Evolutionary conservation across 2,888 invertebrate species (phyloP).

Genomic region (Megalurothrips usitatus): DNA sequence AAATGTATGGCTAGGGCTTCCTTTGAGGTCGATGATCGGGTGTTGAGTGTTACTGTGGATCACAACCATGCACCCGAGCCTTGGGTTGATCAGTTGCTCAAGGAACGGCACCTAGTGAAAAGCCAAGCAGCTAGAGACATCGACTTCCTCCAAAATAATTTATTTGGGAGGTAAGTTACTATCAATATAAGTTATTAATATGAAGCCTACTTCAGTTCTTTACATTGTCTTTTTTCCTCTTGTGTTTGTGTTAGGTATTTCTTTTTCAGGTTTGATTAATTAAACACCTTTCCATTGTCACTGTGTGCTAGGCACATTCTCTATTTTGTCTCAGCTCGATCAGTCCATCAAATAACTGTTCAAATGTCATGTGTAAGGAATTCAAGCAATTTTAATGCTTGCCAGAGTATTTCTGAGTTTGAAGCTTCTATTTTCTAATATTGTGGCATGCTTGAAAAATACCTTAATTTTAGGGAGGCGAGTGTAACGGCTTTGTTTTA

Average conservation of each 20-base stretch:
- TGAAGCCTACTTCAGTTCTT: not conserved
- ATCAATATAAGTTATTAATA: not conserved
- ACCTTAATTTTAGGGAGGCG: no score
- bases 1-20: not conserved
- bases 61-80: conserved; percentile 11
- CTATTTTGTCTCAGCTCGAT: not conserved
- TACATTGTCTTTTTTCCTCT: not conserved
- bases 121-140: conserved; percentile 1
- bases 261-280: not conserved
- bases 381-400: not conserved
- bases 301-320: not conserved
- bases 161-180: conserved; percentile 12
- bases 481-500: no score
- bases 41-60: not conserved
- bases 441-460: no score
- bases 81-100: not conserved
- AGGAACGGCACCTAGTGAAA: not conserved
- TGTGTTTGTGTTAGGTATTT: not conserved
- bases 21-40: not conserved
- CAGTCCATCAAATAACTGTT: conserved; percentile 23
- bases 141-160: conserved; percentile 13
- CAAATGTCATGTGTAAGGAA: not conserved
- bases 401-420: not conserved
- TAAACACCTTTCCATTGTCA: no score
- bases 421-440: not conserved